A percentile compares a stretch with the other conserved stretches of the same genome.
Conservation (phyloP, 2,113 vertebrate genomes). For the Oxyruncus cristatus region DNA sequence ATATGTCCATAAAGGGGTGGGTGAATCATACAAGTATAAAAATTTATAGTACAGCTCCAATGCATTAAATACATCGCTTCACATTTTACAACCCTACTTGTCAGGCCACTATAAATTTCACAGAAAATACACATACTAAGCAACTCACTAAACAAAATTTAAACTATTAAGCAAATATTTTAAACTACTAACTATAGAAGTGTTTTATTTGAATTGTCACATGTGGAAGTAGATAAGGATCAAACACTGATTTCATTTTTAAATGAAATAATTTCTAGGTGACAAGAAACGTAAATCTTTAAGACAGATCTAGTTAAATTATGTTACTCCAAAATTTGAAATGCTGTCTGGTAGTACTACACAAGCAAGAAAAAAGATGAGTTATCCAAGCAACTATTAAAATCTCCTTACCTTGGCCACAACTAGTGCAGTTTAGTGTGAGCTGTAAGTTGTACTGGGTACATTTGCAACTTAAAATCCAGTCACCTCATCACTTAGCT, state of each 20-base stretch:
- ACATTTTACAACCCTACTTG: neutral
- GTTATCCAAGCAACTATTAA: neutral
- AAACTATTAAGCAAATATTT: neutral
- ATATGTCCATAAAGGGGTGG: neutral
- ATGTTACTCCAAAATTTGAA: neutral
- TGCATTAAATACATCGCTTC: neutral
- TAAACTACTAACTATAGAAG: neutral
- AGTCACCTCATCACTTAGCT: neutral
- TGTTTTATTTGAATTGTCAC: no score
- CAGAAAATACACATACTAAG: neutral
- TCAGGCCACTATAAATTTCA: neutral
- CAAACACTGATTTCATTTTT: neutral
- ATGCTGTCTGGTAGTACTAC: neutral
- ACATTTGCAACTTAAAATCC: neutral
- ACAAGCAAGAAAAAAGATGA: neutral
- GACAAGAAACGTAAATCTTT: neutral
- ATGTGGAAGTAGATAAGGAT: no score
- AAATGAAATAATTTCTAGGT: neutral
- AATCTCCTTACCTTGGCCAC: slow-evolving; percentile 23
- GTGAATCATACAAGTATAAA: neutral
- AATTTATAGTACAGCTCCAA: slow-evolving; percentile 11
- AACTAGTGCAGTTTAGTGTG: neutral
- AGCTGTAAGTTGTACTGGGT: neutral
- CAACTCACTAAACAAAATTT: neutral
- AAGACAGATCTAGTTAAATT: neutral